phyloP scores from a whole-genome alignment of 23 tunicate species.

The Trididemnum clinides region DNA sequence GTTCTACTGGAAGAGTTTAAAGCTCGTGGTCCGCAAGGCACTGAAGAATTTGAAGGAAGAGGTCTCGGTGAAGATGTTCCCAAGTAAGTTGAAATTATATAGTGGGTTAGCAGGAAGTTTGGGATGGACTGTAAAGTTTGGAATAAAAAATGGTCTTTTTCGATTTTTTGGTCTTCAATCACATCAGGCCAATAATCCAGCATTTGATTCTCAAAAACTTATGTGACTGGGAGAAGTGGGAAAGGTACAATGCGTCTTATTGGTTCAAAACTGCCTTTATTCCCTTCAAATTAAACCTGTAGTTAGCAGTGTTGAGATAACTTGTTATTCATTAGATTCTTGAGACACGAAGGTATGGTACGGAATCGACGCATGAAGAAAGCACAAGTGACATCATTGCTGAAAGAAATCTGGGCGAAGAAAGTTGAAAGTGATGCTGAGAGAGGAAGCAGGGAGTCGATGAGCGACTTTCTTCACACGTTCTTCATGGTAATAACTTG shows the following conservation, averaged over 20 bases:
- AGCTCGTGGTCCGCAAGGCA: conserved; percentile 68
- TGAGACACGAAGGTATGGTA: conserved; percentile 66
- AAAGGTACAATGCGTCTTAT: no score
- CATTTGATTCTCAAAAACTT: no score
- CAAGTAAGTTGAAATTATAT: conserved; percentile 35
- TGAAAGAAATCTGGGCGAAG: conserved; percentile 87
- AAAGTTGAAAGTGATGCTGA: conserved; percentile 73
- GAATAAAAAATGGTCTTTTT: no score
- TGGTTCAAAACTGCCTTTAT: no score
- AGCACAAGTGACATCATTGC: conserved; percentile 60
- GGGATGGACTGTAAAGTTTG: no score
- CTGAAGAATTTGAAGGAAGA: conserved; percentile 67
- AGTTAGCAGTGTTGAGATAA: no score
- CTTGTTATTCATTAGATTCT: no score
- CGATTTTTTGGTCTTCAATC: no score
- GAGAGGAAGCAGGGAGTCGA: conserved; percentile 64
- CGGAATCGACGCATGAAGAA: conserved; percentile 71
- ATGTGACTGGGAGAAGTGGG: no score
- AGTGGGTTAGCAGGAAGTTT: background rate
- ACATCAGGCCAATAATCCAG: no score
- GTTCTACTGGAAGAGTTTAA: conserved; percentile 66
- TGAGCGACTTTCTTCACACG: conserved; percentile 69
- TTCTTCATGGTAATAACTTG: conserved; percentile 64
- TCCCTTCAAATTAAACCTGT: no score
- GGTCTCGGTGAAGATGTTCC: conserved; percentile 88